phyloP scores from a whole-genome alignment of 2,797 vertebrate genomes.

The Periophthalmus magnuspinnatus region DNA sequence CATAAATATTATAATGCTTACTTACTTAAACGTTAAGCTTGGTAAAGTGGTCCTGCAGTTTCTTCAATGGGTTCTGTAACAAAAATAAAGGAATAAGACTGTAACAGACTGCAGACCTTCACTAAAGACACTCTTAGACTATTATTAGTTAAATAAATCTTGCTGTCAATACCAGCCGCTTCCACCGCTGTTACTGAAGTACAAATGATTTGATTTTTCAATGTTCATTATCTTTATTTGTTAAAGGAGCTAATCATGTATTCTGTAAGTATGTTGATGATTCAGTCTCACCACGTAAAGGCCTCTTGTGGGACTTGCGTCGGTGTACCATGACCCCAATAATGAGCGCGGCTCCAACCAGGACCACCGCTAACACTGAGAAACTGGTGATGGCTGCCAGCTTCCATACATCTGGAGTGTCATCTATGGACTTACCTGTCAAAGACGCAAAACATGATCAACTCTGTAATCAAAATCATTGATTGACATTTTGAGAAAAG shows the following conservation, averaged over 20 bases:
- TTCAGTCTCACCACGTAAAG: conserved; percentile 75
- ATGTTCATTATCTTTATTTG: background rate
- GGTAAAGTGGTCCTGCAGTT: conserved; percentile 82
- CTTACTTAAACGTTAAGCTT: conserved; percentile 72
- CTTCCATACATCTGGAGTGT: conserved; percentile 72
- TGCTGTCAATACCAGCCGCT: background rate
- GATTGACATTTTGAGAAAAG: background rate
- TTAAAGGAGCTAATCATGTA: background rate
- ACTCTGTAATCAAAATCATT: background rate
- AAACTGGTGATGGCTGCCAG: conserved; percentile 82
- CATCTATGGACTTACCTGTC: conserved; percentile 58
- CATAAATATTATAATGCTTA: conserved; percentile 23
- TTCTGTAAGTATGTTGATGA: background rate
- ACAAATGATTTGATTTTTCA: background rate
- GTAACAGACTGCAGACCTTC: background rate
- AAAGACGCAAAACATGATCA: background rate
- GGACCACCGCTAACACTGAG: conserved; percentile 77
- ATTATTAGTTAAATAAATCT: background rate
- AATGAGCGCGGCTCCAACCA: conserved; percentile 75
- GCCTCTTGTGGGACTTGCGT: conserved; percentile 72
- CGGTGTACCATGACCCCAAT: conserved; percentile 80
- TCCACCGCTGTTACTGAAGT: background rate
- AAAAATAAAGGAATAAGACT: conserved; percentile 3
- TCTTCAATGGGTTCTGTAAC: conserved; percentile 81
- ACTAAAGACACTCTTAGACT: background rate